Base-by-base conservation (phyloP, 2,113 vertebrate genomes). In the Typhlomys cinereus region DNA sequence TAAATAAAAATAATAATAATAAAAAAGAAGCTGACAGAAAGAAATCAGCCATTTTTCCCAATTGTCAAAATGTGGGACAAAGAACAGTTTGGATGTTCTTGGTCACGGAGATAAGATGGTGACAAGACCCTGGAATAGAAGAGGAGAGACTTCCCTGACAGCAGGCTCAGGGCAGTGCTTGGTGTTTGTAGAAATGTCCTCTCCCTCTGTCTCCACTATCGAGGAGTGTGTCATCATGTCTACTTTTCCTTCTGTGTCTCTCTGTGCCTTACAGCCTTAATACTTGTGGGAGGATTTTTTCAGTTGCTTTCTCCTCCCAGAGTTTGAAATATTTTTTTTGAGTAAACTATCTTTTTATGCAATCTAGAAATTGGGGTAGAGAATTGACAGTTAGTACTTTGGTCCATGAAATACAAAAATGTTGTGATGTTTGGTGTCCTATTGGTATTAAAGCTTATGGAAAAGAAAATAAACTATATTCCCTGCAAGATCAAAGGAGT, bases 381-480 rank as follows among this genome's bases (percentile, higher is more conserved):
- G 88, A 66, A 41, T n/a, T 52, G 79, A 67, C 54, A 69, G 78
- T 64, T 87, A 84, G 54, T 85, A 91, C 94, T 91, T 84, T 91
- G 48, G 57, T 74, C 57, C 4, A 52, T 70, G 46, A 11, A 36
- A 54, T 54, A 46, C 14, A 66, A 57, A 88, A 83, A 89, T 61
- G 73, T 52, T 76, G 59, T 80, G 66, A 50, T 89, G 83, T 31
- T 41, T 3, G 71, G 29, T 74, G 69, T 92, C n/a, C 61, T 52
- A 27, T n/a, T 10, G 50, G 83, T 61, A 34, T 12, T 84, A 69
- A 87, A 44, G 39, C 89, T 91, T 64, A 57, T 50, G n/a, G 14
- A 74, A 89, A 95, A 85, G 39, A 23, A 64, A 88, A 66, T 66
- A 89, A 85, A 7, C 23, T 62, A 5, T 62, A 39, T n/a, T 93